These are phyloP conservation scores for Xenus cinereus DNA, from an alignment of 2,113 vertebrate species.

Conservation along the genomic window DNA sequence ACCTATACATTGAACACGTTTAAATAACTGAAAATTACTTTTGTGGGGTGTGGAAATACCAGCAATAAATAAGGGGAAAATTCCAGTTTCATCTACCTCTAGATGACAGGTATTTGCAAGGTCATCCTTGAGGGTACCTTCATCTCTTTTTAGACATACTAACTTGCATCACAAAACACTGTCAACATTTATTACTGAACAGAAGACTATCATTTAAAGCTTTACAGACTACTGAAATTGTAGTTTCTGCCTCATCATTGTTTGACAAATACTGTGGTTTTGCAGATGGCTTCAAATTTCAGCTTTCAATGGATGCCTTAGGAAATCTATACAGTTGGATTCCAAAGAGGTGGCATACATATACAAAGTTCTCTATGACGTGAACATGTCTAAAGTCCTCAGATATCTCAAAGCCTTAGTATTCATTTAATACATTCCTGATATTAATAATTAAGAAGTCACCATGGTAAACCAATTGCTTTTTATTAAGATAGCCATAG, in stretches of 20 bases:
- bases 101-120: not conserved
- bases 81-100: not conserved
- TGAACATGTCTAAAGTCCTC: not conserved
- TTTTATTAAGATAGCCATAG: not conserved
- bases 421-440: not conserved
- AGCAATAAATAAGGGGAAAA: not conserved
- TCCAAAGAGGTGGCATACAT: not conserved
- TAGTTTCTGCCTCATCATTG: not conserved
- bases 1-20: rapidly evolving
- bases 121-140: not conserved
- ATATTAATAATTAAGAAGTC: not conserved
- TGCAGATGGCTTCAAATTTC: not conserved
- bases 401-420: not conserved
- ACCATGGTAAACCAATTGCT: not conserved
- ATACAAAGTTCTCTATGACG: not conserved
- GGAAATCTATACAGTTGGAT: not conserved
- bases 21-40: not conserved
- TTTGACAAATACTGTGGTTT: not conserved
- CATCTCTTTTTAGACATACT: not conserved
- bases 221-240: not conserved
- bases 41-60: not conserved
- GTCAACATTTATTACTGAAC: rapidly evolving
- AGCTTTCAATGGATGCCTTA: not conserved
- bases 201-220: not conserved
- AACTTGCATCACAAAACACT: not conserved